Evolutionary conservation across 2,113 vertebrate genomes (phyloP).

Genomic region (Zosterops lateralis): DNA sequence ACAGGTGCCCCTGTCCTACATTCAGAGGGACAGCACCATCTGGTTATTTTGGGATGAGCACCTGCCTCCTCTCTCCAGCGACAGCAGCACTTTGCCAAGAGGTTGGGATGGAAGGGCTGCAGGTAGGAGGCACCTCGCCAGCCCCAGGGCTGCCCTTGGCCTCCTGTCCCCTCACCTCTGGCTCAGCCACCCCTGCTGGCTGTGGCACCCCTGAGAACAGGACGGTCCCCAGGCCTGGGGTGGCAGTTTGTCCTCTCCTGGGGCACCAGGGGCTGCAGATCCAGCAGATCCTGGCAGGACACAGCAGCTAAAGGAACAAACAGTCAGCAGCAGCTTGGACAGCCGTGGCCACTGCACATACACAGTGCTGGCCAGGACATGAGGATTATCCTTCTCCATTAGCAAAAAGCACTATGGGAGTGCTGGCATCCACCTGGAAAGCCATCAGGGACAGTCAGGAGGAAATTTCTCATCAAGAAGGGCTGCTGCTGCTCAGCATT

Average conservation of each 20-base stretch:
- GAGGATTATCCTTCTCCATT: not conserved
- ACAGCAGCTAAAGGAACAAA: not conserved
- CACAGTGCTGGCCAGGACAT: not conserved
- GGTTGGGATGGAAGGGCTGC: not conserved
- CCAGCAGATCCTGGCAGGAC: not conserved
- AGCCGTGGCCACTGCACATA: slow-evolving; percentile 14
- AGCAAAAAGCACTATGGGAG: slow-evolving; percentile 1
- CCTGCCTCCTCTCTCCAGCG: not conserved
- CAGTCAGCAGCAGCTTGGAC: not conserved
- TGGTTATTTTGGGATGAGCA: not conserved
- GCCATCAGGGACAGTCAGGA: not conserved
- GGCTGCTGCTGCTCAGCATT: not conserved
- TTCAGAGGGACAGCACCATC: slow-evolving; percentile 10
- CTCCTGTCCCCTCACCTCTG: not conserved
- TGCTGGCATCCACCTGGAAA: slow-evolving; percentile 22
- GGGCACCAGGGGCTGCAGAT: not conserved
- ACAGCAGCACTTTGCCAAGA: not conserved
- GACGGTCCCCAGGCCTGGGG: not conserved
- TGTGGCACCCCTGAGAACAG: not conserved
- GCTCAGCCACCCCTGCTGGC: not conserved
- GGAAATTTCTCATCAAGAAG: not conserved
- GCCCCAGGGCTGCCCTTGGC: not conserved
- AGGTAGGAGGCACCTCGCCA: not conserved
- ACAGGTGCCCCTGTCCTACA: slow-evolving; percentile 11
- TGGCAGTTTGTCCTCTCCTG: not conserved